Conservation (phyloP, 2,888 invertebrate species). For the Arrhopalites spinosus region DNA sequence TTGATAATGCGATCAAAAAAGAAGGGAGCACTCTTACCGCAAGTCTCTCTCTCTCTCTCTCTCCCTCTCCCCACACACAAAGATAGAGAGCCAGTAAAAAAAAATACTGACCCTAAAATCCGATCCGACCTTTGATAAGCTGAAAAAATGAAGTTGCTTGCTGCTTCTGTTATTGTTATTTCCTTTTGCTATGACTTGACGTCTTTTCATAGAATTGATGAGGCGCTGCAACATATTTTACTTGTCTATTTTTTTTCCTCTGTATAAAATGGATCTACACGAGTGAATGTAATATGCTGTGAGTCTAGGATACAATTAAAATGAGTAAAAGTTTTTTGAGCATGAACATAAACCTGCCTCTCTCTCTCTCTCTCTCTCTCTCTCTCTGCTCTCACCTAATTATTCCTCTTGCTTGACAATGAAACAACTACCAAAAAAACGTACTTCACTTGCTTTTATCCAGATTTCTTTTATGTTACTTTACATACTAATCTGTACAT, state of each 20-base stretch:
- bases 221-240: not conserved
- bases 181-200: too few species aligned
- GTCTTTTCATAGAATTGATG: not conserved
- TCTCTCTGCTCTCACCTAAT: conserved; percentile 25
- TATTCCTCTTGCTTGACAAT: conserved; percentile 28
- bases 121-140: conserved; percentile 41
- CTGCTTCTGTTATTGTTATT: not conserved
- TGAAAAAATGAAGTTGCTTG: conserved; percentile 23
- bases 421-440: conserved; percentile 15
- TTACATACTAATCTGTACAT: not conserved
- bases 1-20: conserved; percentile 42
- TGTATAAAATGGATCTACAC: too few species aligned
- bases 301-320: not conserved
- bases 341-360: conserved; percentile 8
- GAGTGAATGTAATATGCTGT: not conserved
- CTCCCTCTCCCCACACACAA: too few species aligned
- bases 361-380: not conserved
- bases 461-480: not conserved
- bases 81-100: not conserved
- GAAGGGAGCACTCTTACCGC: conserved; percentile 18
- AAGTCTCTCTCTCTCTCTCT: conserved; percentile 1
- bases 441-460: conserved; percentile 28
- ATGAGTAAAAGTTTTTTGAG: not conserved
- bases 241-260: not conserved
- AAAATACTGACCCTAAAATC: conserved; percentile 34